Evolutionary conservation across 2,888 invertebrate species (phyloP).

Genomic region (Platynereis dumerilii): DNA sequence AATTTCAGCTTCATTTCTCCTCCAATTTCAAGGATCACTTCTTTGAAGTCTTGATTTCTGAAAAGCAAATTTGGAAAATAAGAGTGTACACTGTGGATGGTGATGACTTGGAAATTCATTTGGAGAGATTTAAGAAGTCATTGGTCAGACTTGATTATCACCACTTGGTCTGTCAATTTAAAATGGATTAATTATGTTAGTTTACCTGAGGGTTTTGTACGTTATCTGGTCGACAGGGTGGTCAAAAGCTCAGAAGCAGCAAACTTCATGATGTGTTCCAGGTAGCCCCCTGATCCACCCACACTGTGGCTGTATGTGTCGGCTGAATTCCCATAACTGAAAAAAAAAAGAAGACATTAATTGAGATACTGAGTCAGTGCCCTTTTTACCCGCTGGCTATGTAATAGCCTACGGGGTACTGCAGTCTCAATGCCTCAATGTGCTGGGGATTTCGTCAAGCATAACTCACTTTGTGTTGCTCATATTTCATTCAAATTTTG

Average conservation of each 20-base stretch:
- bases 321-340: conserved; percentile 13
- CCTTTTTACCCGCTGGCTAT: too few species aligned
- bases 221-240: conserved; percentile 43
- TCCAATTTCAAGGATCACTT: conserved; percentile 76
- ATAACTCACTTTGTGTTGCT: too few species aligned
- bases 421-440: too few species aligned
- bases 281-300: conserved; percentile 84
- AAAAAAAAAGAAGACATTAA: background rate
- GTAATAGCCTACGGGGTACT: too few species aligned
- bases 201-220: conserved; percentile 55
- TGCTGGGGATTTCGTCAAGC: too few species aligned
- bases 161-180: background rate
- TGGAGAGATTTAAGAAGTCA: background rate
- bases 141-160: background rate
- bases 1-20: conserved; percentile 76
- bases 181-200: too few species aligned
- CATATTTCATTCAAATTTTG: too few species aligned
- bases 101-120: background rate
- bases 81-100: background rate
- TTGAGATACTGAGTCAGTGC: too few species aligned
- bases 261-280: conserved; percentile 82
- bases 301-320: conserved; percentile 45
- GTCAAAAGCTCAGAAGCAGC: conserved; percentile 80
- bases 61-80: conserved; percentile 23
- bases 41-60: conserved; percentile 91